These are phyloP conservation scores for Pollenia amentaria DNA, from an alignment of 2,888 invertebrate genomes.

Conservation along the genomic window DNA sequence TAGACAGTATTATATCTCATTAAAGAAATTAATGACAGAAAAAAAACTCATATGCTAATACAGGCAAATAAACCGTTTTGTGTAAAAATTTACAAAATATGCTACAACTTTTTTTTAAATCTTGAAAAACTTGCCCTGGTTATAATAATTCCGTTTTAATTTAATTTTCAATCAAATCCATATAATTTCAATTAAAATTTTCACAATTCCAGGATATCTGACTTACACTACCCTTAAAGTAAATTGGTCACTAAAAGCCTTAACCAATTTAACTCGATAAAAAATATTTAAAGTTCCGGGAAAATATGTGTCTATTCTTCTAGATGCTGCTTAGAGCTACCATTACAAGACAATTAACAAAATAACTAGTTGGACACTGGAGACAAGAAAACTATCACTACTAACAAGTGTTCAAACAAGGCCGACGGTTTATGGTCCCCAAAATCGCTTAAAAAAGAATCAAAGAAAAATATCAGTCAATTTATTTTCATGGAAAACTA, in stretches of 20 bases:
- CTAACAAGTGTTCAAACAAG: conserved; percentile 55
- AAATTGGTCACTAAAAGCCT: not conserved
- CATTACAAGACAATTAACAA: conserved; percentile 67
- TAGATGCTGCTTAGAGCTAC: conserved; percentile 16
- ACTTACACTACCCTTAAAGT: too few species aligned
- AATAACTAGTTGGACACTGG: conserved; percentile 37
- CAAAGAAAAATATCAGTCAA: conserved; percentile 40
- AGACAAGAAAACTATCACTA: not conserved
- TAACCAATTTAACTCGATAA: conserved; percentile 28
- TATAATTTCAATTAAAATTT: conserved; percentile 3
- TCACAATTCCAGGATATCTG: conserved; percentile 34
- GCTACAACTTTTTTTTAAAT: not conserved
- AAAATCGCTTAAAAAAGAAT: conserved; percentile 19
- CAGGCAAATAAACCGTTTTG: too few species aligned
- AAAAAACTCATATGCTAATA: too few species aligned
- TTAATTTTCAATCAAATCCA: not conserved
- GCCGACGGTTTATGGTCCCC: conserved; percentile 58
- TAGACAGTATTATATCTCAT: too few species aligned
- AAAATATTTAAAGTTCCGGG: conserved; percentile 35
- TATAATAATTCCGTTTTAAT: too few species aligned
- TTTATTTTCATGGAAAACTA: conserved; percentile 55
- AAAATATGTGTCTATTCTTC: not conserved
- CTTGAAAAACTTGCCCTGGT: not conserved
- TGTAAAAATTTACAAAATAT: not conserved
- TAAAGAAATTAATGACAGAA: too few species aligned